phyloP scores from a whole-genome alignment of 2,888 invertebrate species.

The Odontocolon sp. region DNA sequence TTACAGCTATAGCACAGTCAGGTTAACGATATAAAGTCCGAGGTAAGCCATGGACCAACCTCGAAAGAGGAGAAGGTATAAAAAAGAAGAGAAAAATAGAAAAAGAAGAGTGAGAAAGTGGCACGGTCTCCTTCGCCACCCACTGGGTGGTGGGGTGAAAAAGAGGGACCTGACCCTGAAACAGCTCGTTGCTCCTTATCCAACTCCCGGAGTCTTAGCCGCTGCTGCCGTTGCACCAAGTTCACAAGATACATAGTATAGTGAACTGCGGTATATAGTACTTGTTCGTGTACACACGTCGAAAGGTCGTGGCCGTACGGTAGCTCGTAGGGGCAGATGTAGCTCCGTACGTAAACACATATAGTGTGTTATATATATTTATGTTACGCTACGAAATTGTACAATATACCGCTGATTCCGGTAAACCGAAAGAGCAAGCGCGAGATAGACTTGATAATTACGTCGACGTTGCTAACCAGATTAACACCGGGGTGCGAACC shows the following conservation, averaged over 20 bases:
- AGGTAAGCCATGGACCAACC: slow-evolving; percentile 16
- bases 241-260: slow-evolving; percentile 41
- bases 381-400: not conserved
- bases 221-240: slow-evolving; percentile 32
- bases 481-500: slow-evolving; percentile 20
- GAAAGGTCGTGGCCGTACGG: slow-evolving; percentile 48
- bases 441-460: slow-evolving; percentile 35
- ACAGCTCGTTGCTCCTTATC: slow-evolving; percentile 55
- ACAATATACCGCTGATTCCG: not conserved
- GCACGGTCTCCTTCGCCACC: not conserved
- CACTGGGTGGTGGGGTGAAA: not conserved
- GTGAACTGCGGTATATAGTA: not conserved
- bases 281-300: slow-evolving; percentile 31
- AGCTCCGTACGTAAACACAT: not conserved
- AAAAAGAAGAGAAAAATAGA: slow-evolving; percentile 40
- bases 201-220: slow-evolving; percentile 38
- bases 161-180: slow-evolving; percentile 53
- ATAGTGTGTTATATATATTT: not conserved
- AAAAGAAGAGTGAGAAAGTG: slow-evolving; percentile 46
- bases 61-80: not conserved
- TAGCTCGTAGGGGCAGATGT: no score
- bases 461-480: slow-evolving; percentile 34
- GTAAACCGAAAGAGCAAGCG: not conserved
- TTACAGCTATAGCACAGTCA: not conserved
- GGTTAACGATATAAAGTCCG: slow-evolving; percentile 24